Conservation (phyloP, 2,113 vertebrate species). For the Pica pica region DNA sequence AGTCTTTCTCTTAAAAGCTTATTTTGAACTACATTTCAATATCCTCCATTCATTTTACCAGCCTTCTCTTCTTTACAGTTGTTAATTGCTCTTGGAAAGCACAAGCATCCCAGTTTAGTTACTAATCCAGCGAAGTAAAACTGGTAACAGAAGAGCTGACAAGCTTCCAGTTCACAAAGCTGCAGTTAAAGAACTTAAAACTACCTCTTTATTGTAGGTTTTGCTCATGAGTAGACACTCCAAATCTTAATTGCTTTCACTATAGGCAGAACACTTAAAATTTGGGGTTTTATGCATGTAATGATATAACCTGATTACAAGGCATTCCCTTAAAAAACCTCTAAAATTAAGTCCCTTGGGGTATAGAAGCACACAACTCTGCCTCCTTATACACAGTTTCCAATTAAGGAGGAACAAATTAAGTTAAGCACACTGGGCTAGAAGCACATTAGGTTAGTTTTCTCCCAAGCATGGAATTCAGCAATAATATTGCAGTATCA, state of each 20-base stretch:
- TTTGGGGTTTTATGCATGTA: not conserved
- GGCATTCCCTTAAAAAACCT: not conserved
- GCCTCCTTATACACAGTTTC: not conserved
- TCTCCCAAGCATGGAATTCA: not conserved
- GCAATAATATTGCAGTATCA: not conserved
- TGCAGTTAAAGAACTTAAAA: not conserved
- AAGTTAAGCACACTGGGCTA: not conserved
- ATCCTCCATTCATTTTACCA: not conserved
- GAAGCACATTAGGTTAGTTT: not conserved
- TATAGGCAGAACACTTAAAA: not conserved
- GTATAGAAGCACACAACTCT: fast-evolving
- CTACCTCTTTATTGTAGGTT: not conserved
- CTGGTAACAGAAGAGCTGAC: not conserved
- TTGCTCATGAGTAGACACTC: not conserved
- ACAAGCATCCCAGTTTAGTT: not conserved
- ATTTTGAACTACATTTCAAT: not conserved
- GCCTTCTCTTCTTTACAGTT: not conserved
- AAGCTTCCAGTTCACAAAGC: not conserved
- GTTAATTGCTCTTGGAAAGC: not conserved
- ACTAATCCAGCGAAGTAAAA: not conserved
- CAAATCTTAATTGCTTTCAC: not conserved
- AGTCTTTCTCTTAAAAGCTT: not conserved
- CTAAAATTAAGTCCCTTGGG: not conserved
- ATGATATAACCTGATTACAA: not conserved
- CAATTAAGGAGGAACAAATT: not conserved